phyloP scores from a whole-genome alignment of 92 coral and sea anemone species.

The Metridium senile region DNA sequence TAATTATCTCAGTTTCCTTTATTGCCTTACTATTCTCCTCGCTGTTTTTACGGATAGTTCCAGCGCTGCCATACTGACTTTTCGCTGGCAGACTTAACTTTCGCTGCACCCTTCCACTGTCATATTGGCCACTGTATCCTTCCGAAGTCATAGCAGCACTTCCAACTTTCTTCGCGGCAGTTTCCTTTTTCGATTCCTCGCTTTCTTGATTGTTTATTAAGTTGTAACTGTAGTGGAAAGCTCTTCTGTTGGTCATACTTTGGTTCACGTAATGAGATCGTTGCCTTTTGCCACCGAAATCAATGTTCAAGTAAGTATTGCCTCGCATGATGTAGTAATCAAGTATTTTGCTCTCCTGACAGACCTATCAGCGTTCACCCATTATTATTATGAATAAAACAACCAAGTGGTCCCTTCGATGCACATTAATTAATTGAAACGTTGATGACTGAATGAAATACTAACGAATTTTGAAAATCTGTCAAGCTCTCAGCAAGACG shows the following conservation, averaged over 20 bases:
- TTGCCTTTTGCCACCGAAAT: constrained; percentile 27
- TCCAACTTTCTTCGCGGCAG: neutral
- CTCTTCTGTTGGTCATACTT: constrained; percentile 30
- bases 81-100: constrained; percentile 27
- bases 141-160: neutral
- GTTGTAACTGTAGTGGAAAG: constrained; percentile 75
- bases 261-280: neutral
- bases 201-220: constrained; percentile 23
- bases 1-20: neutral
- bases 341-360: no score
- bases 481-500: neutral
- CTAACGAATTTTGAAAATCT: neutral
- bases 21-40: neutral
- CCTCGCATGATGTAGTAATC: constrained; percentile 15
- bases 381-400: neutral
- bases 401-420: no score
- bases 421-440: neutral
- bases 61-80: neutral
- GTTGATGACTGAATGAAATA: neutral
- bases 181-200: constrained; percentile 11
- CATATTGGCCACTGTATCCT: neutral
- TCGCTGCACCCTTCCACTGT: neutral
- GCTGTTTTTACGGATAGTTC: neutral
- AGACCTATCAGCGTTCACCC: constrained; percentile 4
- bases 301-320: constrained; percentile 17